phyloP scores from a whole-genome alignment of 64 coral and sea anemone genomes.

The Hydrozoanthus tunicans region DNA sequence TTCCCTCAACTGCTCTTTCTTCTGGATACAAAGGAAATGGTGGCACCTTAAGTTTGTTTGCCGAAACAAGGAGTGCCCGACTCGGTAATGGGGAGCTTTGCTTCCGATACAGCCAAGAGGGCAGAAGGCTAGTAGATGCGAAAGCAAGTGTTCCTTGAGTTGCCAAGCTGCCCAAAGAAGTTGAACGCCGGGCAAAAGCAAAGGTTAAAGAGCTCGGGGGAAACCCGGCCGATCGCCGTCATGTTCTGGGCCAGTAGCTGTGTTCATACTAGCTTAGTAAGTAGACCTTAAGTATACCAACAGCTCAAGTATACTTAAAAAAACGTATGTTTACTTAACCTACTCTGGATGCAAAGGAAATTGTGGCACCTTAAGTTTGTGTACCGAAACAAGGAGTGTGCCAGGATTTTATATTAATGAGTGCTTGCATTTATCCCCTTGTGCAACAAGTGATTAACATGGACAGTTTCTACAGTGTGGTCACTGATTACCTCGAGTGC shows the following conservation, averaged over 20 bases:
- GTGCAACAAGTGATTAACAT: background rate
- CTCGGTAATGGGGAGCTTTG: no score
- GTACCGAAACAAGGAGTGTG: background rate
- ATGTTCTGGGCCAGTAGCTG: background rate
- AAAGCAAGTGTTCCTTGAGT: background rate
- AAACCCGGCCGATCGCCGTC: background rate
- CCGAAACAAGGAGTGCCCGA: slow-evolving; percentile 26
- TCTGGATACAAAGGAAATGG: slow-evolving; percentile 58
- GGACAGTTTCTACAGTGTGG: background rate
- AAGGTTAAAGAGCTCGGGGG: background rate
- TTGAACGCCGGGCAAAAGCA: background rate
- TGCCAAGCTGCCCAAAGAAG: background rate
- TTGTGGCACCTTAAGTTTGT: slow-evolving; percentile 20
- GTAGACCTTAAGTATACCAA: no score
- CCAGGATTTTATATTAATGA: background rate
- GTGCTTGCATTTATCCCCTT: background rate
- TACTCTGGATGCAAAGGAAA: background rate
- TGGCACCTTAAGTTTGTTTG: slow-evolving; percentile 55
- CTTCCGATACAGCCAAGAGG: no score
- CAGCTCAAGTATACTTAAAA: no score
- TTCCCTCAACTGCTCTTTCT: slow-evolving; percentile 7
- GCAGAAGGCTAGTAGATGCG: no score
- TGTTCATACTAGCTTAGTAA: no score
- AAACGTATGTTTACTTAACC: no score
- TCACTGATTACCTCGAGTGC: background rate